Evolutionary conservation across 2,797 vertebrate species (phyloP), one percentile per base, ranked within the genome.

Genomic region (Coluber constrictor): DNA sequence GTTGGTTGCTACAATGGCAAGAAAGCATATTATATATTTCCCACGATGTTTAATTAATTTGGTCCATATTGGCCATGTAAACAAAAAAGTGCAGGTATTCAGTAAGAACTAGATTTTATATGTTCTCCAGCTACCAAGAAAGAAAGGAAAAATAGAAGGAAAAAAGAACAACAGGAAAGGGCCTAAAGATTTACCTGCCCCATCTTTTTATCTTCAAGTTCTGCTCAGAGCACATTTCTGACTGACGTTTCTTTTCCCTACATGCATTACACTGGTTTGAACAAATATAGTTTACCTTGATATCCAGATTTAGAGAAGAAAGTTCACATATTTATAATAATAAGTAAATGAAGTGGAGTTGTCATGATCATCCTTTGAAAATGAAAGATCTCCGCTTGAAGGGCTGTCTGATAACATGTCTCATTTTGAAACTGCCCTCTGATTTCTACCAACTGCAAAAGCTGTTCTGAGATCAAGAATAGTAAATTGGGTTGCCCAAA

Each of bases 21-120:
- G 92, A 56, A 56, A 92, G 83, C 94, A 88, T 59, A 91, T 90
- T 47, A 87, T 87, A 60, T 90, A 29, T 93, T 94, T 96, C 91
- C 93, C 90, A 94, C 93, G 0, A 90, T 91, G 92, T 92, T 94
- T 95, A 95, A 95, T 96, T 96, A 95, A 90, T 88, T 95, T 93
- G 92, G 88, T 92, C 94, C 86, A 95, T 94, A 96, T 90, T 95
- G 94, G 90, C 59, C 90, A 66, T 93, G 90, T 93, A 96, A 96
- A 95, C 92, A 96, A 93, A 95, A 94, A 0, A 70, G 95, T 91
- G 93, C 94, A 66, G 59, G 47, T 79, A 47, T 87, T 94, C 51
- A 86, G 10, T 91, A 91, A 88, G 79, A 92, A 70, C 91, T 95
- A 92, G 74, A n/a, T 54, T 94, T 51, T 54, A 61, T 0, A 0